These are phyloP conservation scores for Semaprochilodus insignis DNA, from an alignment of 2,797 vertebrate genomes.

Conservation along the genomic window DNA sequence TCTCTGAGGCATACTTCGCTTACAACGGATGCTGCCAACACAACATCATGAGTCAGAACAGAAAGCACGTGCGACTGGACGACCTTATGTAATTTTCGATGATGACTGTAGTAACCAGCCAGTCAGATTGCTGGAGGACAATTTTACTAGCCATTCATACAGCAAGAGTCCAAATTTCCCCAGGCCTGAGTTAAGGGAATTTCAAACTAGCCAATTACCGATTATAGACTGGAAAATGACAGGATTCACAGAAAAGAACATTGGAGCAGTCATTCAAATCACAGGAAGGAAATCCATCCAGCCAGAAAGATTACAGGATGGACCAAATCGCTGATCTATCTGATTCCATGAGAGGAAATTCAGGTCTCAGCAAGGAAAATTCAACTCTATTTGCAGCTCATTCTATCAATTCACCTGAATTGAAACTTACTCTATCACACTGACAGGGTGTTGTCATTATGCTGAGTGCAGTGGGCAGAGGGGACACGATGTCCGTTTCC, in stretches of 20 bases:
- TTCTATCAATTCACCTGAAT: too few species aligned
- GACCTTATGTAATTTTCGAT: too few species aligned
- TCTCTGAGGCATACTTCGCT: too few species aligned
- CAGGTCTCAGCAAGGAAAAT: neutral
- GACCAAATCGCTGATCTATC: neutral
- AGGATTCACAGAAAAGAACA: too few species aligned
- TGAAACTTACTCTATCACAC: neutral
- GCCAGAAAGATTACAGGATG: neutral
- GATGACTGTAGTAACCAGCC: neutral
- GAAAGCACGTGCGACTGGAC: too few species aligned
- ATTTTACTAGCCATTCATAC: neutral
- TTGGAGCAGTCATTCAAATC: too few species aligned
- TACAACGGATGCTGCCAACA: too few species aligned
- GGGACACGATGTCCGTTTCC: neutral
- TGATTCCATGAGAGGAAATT: neutral
- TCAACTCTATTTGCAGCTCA: neutral
- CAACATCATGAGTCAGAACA: too few species aligned
- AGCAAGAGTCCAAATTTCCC: too few species aligned
- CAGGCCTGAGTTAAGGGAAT: too few species aligned
- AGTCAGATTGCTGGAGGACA: neutral
- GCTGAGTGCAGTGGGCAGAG: neutral
- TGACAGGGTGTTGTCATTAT: neutral
- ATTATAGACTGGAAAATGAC: too few species aligned
- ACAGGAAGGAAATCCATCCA: neutral
- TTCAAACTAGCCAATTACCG: too few species aligned